phyloP scores from a whole-genome alignment of 2,888 invertebrate genomes.

The Gastrophysa polygoni region DNA sequence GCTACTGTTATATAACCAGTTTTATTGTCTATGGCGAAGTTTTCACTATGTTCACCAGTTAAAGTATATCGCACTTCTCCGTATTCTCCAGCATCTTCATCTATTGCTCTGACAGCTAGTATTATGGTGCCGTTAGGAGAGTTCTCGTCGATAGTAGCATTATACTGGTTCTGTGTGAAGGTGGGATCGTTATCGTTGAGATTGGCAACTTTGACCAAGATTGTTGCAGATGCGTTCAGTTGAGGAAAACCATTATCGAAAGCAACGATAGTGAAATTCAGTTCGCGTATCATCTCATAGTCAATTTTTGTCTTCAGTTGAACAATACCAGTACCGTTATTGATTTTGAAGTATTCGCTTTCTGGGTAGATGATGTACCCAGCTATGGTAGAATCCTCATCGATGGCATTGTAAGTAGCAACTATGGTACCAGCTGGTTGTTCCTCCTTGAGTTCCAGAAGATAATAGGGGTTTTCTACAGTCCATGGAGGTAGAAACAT shows the following conservation, averaged over 20 bases:
- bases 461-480: conserved; percentile 66
- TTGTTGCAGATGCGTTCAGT: conserved; percentile 76
- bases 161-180: conserved; percentile 73
- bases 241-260: conserved; percentile 88
- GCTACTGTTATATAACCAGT: conserved; percentile 80
- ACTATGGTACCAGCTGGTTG: conserved; percentile 80
- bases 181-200: conserved; percentile 87
- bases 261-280: conserved; percentile 81
- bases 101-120: conserved; percentile 74
- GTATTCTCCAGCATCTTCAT: conserved; percentile 78
- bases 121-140: conserved; percentile 74
- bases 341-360: conserved; percentile 79
- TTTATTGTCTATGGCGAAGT: conserved; percentile 74
- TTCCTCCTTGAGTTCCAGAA: conserved; percentile 77
- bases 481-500: conserved; percentile 78
- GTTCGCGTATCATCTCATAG: conserved; percentile 76
- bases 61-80: conserved; percentile 81
- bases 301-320: conserved; percentile 80
- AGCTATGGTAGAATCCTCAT: conserved; percentile 82
- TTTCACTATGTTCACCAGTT: conserved; percentile 73
- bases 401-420: conserved; percentile 77
- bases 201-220: conserved; percentile 79
- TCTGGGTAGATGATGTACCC: conserved; percentile 73
- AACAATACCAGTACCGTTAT: conserved; percentile 81
- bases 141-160: conserved; percentile 77